Conservation (phyloP, 2,797 vertebrate species). For the Psittacula echo region DNA sequence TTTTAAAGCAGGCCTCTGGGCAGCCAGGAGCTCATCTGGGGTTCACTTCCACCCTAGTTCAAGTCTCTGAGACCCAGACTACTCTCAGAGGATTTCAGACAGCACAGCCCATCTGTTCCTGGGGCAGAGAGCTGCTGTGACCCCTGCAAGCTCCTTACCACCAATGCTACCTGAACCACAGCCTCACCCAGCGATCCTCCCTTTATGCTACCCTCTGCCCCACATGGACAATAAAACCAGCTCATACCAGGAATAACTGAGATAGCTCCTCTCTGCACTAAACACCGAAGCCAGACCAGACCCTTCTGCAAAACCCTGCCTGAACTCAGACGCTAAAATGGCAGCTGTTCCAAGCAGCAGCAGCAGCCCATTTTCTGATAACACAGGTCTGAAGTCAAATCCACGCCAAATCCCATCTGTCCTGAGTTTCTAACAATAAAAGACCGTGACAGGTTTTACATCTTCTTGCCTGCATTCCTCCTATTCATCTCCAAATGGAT, state of each 20-base stretch:
- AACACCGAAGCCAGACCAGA: background rate
- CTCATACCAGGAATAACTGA: background rate
- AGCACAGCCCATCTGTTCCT: background rate
- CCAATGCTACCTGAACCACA: background rate
- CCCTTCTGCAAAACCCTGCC: slow-evolving; percentile 3
- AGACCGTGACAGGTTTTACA: slow-evolving; percentile 41
- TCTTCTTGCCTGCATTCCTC: background rate
- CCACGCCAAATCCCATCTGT: slow-evolving; percentile 34
- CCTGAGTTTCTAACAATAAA: slow-evolving; percentile 37
- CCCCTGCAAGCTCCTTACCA: background rate
- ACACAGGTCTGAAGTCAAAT: slow-evolving; percentile 51
- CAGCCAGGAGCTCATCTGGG: background rate
- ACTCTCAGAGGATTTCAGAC: background rate
- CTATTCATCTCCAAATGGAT: slow-evolving; percentile 54
- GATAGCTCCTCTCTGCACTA: background rate
- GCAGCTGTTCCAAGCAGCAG: slow-evolving; percentile 9
- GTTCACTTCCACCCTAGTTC: background rate
- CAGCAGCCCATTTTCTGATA: slow-evolving; percentile 36
- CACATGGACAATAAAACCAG: background rate
- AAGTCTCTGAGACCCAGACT: background rate
- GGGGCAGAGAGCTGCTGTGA: background rate
- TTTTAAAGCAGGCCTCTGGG: background rate
- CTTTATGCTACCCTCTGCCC: background rate
- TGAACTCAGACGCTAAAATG: slow-evolving; percentile 2
- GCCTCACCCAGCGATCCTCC: background rate